Conservation (phyloP, 53 echinoderm and acorn worm genomes). For the Arbacia lixula region DNA sequence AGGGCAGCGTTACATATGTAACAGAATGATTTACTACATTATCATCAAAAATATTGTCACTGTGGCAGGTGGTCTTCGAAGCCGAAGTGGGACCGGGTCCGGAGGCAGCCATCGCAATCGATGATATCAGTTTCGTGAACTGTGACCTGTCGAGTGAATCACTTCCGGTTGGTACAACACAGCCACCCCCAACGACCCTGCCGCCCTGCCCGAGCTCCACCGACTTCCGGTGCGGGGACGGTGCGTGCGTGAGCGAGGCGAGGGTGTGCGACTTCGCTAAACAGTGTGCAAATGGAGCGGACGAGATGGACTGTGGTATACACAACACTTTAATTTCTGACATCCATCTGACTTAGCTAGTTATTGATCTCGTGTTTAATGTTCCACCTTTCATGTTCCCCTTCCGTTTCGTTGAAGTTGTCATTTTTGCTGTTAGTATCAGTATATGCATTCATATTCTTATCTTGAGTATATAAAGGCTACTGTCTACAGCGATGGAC, state of each 20-base stretch:
- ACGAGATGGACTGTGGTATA: slow-evolving; percentile 68
- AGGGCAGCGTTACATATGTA: too few relatives aligned
- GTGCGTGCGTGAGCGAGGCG: slow-evolving; percentile 34
- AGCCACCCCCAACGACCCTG: slow-evolving; percentile 53
- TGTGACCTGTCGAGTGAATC: slow-evolving; percentile 50
- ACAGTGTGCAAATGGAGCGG: slow-evolving; percentile 55
- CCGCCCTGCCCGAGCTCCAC: slow-evolving; percentile 41
- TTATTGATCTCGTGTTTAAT: too few relatives aligned
- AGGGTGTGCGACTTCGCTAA: slow-evolving; percentile 68
- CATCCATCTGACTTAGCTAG: too few relatives aligned
- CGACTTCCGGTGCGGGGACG: slow-evolving; percentile 58
- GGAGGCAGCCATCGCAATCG: slow-evolving; percentile 80
- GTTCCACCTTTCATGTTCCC: too few relatives aligned
- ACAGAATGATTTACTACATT: too few relatives aligned
- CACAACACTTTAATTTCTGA: too few relatives aligned
- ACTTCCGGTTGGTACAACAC: slow-evolving; percentile 47
- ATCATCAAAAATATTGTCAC: too few relatives aligned
- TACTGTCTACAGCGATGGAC: too few relatives aligned
- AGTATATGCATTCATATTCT: too few relatives aligned
- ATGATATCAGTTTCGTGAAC: slow-evolving; percentile 74
- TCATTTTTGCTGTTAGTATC: too few relatives aligned
- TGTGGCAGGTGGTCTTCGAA: slow-evolving; percentile 87
- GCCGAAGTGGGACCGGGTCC: slow-evolving; percentile 60
- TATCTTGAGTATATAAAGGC: too few relatives aligned
- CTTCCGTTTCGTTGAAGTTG: too few relatives aligned